Evolutionary conservation across 92 coral and sea anemone genomes (phyloP).

Genomic region (Palythoa grandis): DNA sequence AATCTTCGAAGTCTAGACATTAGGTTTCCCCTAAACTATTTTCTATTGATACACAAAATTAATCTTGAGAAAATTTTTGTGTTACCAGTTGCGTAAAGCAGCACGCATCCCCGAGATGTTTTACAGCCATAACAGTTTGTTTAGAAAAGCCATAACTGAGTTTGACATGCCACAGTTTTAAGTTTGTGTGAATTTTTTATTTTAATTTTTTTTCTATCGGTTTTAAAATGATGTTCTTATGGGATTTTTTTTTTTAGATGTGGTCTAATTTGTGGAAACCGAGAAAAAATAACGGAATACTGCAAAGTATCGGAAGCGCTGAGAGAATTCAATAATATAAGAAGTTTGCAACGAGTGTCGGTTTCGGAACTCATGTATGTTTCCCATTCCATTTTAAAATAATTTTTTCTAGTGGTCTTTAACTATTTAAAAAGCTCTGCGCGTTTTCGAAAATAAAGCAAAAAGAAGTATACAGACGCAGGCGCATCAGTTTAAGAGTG

Average conservation of each 20-base stretch:
- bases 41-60: neutral
- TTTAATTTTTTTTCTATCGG: neutral
- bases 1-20: neutral
- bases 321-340: neutral
- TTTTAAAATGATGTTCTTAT: neutral
- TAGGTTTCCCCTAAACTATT: neutral
- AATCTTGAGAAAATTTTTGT: neutral
- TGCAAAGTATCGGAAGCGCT: neutral
- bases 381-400: neutral
- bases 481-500: neutral
- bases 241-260: neutral
- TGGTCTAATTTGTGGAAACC: neutral
- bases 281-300: neutral
- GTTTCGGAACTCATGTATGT: neutral
- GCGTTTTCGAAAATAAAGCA: neutral
- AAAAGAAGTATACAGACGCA: neutral
- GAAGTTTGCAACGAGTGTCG: neutral
- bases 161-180: neutral
- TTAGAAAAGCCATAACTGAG: neutral
- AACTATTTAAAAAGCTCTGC: neutral
- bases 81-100: neutral
- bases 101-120: neutral
- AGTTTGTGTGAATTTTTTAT: neutral
- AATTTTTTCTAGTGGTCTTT: neutral
- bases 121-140: neutral